Base-by-base conservation (phyloP, 1,140 invertebrate species). In the Neoseiulus cucumeris region DNA sequence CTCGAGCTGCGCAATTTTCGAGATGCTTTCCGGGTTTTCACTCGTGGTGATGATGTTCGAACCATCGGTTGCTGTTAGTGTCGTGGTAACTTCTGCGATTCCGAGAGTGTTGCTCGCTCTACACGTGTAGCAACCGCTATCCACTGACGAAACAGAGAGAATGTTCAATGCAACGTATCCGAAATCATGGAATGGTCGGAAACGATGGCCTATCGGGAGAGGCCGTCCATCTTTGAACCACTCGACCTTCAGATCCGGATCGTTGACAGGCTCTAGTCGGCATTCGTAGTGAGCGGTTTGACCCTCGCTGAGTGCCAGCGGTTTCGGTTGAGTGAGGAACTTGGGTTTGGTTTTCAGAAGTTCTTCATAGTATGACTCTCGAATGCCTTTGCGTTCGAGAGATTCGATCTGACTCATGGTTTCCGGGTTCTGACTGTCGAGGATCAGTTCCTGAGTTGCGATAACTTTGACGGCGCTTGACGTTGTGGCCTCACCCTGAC, bases 201-300 rank as follows among this genome's bases (percentile, higher is more conserved):
- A 93, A 69, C 91, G 82, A 74, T 90, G 87, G 66, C 88, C 72
- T 73, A 91, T 83, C 7, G 86, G 90, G 41, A 93, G 82, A 66
- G 87, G 87, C 72, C 85, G 82, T 64, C 87, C 87, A 76, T 93
- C 90, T 73, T 90, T 91, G 73, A 82, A 92, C 90, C 90, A 94
- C 76, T 93, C 89, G 17, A 94, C 88, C 77, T 89, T 87, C 25
- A 94, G 75, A 71, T 94, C 91, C 0, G 89, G 82, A 79, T 96
- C 92, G 20, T 91, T 93, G 2, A 91, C 86, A n/a, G 91, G 91
- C 77, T 94, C 91, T 17, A 96, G 79, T 77, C 94, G 94, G 73
- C 91, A 93, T 79, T 98, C 94, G 78, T 98, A 98, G 73, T 98
- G 93, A 64, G 91, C 90, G 71, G 91, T 86, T 70, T 91, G 84